Conservation (phyloP, 2,888 invertebrate species). For the Gasteruption jaculator region DNA sequence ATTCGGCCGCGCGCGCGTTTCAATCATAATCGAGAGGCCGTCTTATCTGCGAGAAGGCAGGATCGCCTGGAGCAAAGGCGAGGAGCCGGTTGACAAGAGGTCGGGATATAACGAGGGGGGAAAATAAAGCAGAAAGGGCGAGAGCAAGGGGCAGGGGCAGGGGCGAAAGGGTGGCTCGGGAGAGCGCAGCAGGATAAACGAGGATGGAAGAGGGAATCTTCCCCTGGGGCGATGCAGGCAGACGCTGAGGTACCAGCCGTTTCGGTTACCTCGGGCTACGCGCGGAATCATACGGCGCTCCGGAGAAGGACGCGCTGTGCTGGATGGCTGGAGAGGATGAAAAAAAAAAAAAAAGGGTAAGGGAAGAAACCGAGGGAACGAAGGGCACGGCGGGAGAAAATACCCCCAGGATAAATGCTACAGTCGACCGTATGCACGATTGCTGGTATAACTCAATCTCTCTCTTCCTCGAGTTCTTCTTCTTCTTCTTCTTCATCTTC, state of each 20-base stretch:
- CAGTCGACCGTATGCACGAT: no score
- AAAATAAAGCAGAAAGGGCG: conserved; percentile 11
- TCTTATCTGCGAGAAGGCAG: conserved; percentile 19
- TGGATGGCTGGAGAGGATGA: no score
- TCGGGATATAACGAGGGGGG: conserved; percentile 22
- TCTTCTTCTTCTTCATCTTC: no score
- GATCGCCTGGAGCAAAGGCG: conserved; percentile 23
- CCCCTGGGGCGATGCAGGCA: conserved; percentile 43
- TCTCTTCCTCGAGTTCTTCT: no score
- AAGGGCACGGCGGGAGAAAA: conserved; percentile 26
- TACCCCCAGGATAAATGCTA: conserved; percentile 31
- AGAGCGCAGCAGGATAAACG: conserved; percentile 23
- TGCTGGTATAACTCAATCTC: no score
- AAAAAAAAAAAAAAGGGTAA: conserved; percentile 3
- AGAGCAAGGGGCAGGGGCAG: conserved; percentile 17
- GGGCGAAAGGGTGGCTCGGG: conserved; percentile 13
- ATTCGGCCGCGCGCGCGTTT: background rate
- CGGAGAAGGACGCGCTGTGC: conserved; percentile 34
- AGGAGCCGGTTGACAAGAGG: conserved; percentile 29
- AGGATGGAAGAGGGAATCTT: conserved; percentile 26
- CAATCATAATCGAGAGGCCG: conserved; percentile 17
- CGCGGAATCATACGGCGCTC: conserved; percentile 39
- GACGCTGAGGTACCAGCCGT: conserved; percentile 33
- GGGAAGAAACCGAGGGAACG: conserved; percentile 23
- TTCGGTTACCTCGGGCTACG: conserved; percentile 38